A percentile compares a stretch with the other conserved stretches of the same genome.
phyloP scores from a whole-genome alignment of 2,888 invertebrate species.

The Cataglyphis cursor region DNA sequence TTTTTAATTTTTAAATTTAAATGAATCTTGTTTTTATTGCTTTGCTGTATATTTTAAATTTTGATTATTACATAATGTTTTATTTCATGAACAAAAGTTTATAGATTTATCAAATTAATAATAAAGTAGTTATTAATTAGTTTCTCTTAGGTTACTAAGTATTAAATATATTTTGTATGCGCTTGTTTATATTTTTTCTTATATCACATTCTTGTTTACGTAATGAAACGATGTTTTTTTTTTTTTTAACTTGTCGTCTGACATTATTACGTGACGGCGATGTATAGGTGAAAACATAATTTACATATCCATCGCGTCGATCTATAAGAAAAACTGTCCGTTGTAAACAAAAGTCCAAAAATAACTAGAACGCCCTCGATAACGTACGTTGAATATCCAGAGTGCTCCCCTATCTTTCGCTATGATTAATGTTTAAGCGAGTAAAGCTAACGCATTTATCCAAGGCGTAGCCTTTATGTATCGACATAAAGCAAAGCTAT shows the following conservation, averaged over 20 bases:
- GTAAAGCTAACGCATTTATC: conserved; percentile 47
- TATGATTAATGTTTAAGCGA: conserved; percentile 44
- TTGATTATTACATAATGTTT: not conserved
- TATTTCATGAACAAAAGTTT: not conserved
- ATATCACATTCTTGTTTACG: conserved; percentile 18
- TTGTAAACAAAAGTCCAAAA: conserved; percentile 56
- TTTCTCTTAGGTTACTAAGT: not conserved
- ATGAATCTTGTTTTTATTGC: not conserved
- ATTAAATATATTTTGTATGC: not conserved
- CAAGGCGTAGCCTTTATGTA: conserved; percentile 46
- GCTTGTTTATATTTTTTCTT: not conserved
- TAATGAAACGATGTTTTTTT: conserved; percentile 14
- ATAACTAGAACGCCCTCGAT: conserved; percentile 38
- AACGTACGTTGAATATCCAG: conserved; percentile 30
- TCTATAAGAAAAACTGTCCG: conserved; percentile 1
- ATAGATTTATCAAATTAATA: conserved; percentile 3
- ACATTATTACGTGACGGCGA: conserved; percentile 27
- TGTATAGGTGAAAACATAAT: conserved; percentile 15
- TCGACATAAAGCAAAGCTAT: conserved; percentile 50
- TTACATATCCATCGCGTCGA: conserved; percentile 6
- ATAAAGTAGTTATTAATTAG: not conserved
- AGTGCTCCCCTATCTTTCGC: conserved; percentile 41
- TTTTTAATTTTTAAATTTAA: not conserved
- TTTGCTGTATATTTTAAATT: not conserved
- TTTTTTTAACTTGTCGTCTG: conserved; percentile 27